Evolutionary conservation across 2,113 vertebrate genomes (phyloP), one percentile per base, ranked within the genome.

Genomic region (Limnothrissa miodon): DNA sequence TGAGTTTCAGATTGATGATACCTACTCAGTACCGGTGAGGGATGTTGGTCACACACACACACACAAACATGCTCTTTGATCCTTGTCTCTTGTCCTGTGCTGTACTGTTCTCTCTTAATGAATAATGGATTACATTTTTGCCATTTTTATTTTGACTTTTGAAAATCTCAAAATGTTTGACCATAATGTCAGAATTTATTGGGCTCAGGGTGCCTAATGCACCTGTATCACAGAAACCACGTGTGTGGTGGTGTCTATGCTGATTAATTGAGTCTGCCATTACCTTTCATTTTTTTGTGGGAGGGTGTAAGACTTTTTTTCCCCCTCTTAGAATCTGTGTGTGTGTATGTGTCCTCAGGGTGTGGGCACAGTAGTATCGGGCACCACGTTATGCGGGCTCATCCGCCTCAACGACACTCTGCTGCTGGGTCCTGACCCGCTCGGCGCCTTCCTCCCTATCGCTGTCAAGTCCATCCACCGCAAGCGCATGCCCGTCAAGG

Each of bases 1-100:
- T 0, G 97, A 99, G 94, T 99, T 98, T 87, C 97, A 99, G 85
- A 99, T 99, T 81, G 97, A 99, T 0, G 97, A 99, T 89, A 99
- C 97, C 0, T 99, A 99, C 90, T 99, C 97, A 1, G 97, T 99
- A 79, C 97, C 97, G 45, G 97, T 99, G 93, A n/a, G 66, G 8
- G 59, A 10, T 6, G 29, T 4, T 66, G 59, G 33, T 36, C 83
- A 78, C 8, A 36, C 33, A 78, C 39, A 45, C 45, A 78, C 66
- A n/a, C n/a, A n/a, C 44, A 39, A 56, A 78, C 56, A 25, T 6
- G 0, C 23, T n/a, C 56, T 25, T n/a, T 6, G 5, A 53, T 53
- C 19, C 17, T 19, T 53, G 8, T 19, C 19, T 13, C 21, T 13
- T 19, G 51, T 53, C 51, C 51, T 53, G 4, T n/a, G n/a, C n/a